phyloP scores from a whole-genome alignment of 2,797 vertebrate genomes.

The Gila robusta region DNA sequence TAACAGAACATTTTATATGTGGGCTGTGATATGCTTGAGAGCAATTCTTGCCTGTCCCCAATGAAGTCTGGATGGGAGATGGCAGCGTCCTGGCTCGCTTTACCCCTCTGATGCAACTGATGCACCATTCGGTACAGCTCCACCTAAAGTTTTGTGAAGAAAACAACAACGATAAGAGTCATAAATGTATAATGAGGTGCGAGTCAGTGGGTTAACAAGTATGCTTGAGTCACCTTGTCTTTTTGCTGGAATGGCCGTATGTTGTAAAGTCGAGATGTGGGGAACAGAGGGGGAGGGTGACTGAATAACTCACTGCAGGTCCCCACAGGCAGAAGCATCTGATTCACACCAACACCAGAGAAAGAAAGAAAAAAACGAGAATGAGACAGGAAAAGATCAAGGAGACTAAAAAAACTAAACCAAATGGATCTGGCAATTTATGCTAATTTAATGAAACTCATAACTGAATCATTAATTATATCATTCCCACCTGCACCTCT shows the following conservation, averaged over 20 bases:
- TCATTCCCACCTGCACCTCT: slow-evolving; percentile 83
- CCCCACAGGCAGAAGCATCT: slow-evolving; percentile 87
- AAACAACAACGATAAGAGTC: background rate
- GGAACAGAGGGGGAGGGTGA: slow-evolving; percentile 87
- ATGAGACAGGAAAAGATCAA: background rate
- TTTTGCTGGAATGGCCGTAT: slow-evolving; percentile 83
- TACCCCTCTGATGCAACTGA: slow-evolving; percentile 80
- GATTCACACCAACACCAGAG: slow-evolving; percentile 40
- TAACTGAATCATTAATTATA: background rate
- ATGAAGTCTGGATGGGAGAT: slow-evolving; percentile 81
- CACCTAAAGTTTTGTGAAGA: slow-evolving; percentile 68
- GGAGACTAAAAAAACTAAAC: background rate
- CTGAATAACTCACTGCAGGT: slow-evolving; percentile 85
- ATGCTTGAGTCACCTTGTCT: slow-evolving; percentile 79
- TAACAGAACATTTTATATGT: background rate
- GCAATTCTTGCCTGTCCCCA: slow-evolving; percentile 80
- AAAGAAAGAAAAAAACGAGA: background rate
- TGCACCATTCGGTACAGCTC: slow-evolving; percentile 85
- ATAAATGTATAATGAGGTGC: background rate
- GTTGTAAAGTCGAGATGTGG: slow-evolving; percentile 82
- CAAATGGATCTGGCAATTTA: background rate
- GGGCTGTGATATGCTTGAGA: background rate
- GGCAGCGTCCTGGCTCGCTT: slow-evolving; percentile 74
- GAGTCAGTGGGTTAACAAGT: background rate
- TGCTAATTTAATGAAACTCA: background rate